These are phyloP conservation scores for Drosophila nr. medialis DNA, from an alignment of 2,888 invertebrate genomes.

Conservation along the genomic window DNA sequence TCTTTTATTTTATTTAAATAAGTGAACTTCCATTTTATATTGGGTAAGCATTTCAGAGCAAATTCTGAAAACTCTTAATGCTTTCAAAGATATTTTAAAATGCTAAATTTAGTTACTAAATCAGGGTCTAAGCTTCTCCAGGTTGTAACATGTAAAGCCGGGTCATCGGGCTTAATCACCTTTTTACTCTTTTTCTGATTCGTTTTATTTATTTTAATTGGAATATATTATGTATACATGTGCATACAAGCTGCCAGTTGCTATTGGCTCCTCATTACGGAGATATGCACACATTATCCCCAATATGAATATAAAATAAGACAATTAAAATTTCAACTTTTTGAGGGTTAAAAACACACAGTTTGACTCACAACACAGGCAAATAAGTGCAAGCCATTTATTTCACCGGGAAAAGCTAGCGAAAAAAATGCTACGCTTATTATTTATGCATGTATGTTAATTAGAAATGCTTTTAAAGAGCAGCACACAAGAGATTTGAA, in stretches of 20 bases:
- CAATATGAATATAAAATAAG: slow-evolving; percentile 36
- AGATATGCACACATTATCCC: not conserved
- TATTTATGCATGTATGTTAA: slow-evolving; percentile 78
- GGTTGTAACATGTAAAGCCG: not conserved
- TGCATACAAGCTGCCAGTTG: not conserved
- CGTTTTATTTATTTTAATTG: no score
- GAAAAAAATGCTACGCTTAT: slow-evolving; percentile 59
- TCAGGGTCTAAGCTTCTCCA: not conserved
- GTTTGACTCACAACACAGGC: slow-evolving; percentile 11
- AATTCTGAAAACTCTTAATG: not conserved
- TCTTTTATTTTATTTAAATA: no score
- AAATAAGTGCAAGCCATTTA: slow-evolving; percentile 68
- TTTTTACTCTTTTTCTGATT: not conserved
- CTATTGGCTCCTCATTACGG: not conserved
- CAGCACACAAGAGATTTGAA: slow-evolving; percentile 74
- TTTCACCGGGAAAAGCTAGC: slow-evolving; percentile 42
- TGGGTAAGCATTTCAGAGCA: not conserved
- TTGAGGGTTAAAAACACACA: slow-evolving; percentile 7
- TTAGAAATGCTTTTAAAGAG: slow-evolving; percentile 78
- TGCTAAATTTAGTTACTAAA: not conserved
- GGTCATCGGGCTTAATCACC: not conserved
- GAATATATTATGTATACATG: not conserved
- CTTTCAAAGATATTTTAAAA: not conserved
- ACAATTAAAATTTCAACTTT: not conserved
- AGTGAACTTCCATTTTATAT: not conserved